Evolutionary conservation across 2,888 invertebrate genomes (phyloP), one percentile per base, ranked within the genome.

Genomic region (Drosophila demipolita): DNA sequence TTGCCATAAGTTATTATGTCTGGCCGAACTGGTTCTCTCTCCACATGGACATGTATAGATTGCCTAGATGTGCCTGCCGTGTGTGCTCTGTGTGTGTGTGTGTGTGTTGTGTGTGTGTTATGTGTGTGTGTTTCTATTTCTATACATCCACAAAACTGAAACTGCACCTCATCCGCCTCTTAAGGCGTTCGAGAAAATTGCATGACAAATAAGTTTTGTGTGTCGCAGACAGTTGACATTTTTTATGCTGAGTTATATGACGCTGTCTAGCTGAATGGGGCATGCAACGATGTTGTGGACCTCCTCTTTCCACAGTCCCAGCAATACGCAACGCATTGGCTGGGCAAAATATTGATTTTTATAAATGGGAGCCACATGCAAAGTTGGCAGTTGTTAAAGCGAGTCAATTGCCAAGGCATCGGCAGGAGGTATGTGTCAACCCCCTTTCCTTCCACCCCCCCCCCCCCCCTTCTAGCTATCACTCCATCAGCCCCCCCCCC

Each of bases 151-250:
- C 57, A 45, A 15, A 38, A 12, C 50, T 50, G 38, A 32, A 29
- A 52, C 62, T 40, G 66, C n/a, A 15, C 69, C 67, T 53, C 60
- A 57, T 80, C 57, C 68, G 66, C 71, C 82, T 82, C 80, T 78
- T 77, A 81, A 86, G 88, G 88, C 85, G 85, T 83, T 87, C 77
- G 73, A 79, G 74, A 85, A 86, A 86, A 86, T 87, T 86, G 88
- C 88, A 86, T 86, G 85, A 86, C 85, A 86, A 86, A 86, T 86
- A 86, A 87, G 88, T 86, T 86, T 86, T 86, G 85, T 86, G 85
- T 86, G 85, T 85, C 88, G 85, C 80, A 83, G 85, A 86, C 85
- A 86, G 88, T 87, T 86, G 85, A 87, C 85, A 86, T 86, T 86
- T 86, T 86, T 86, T 87, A 86, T 86, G 69, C 81, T 87, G 82